These are phyloP conservation scores for Oreochromis niloticus DNA, from an alignment of 2,113 vertebrate genomes.

Conservation along the genomic window DNA sequence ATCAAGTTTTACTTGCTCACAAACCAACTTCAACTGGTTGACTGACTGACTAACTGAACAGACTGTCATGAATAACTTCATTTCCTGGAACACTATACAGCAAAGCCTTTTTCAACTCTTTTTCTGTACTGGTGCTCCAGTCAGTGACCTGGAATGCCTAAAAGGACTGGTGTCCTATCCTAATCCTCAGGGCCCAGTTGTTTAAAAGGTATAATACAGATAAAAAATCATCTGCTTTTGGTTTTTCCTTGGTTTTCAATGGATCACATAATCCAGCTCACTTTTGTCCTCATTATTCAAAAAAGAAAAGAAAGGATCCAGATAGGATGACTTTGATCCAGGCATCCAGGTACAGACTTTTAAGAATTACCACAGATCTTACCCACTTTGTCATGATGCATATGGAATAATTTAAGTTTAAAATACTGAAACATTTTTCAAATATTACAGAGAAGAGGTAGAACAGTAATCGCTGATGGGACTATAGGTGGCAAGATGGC, in stretches of 20 bases:
- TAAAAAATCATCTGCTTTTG: background rate
- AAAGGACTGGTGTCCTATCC: background rate
- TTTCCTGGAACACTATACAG: background rate
- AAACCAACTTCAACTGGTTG: background rate
- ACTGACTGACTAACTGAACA: background rate
- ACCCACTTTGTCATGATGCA: too few species aligned
- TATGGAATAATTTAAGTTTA: background rate
- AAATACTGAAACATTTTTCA: background rate
- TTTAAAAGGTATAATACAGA: background rate
- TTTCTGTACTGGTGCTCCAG: background rate
- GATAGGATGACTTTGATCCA: too few species aligned
- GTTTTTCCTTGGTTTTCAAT: background rate
- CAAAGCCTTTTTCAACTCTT: background rate
- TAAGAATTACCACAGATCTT: background rate
- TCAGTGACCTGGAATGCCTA: background rate
- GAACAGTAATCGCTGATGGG: too few species aligned
- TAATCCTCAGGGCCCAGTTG: background rate
- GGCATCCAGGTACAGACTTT: too few species aligned
- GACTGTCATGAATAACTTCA: background rate
- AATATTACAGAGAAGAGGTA: background rate
- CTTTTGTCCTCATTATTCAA: background rate
- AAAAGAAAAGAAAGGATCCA: background rate
- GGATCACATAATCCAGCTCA: background rate
- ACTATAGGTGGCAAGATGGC: too few species aligned
- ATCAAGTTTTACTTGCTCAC: background rate